A percentile compares a stretch with the other conserved stretches of the same genome.
Evolutionary conservation across 2,113 vertebrate species (phyloP).

Genomic region (Paramisgurnus dabryanus): DNA sequence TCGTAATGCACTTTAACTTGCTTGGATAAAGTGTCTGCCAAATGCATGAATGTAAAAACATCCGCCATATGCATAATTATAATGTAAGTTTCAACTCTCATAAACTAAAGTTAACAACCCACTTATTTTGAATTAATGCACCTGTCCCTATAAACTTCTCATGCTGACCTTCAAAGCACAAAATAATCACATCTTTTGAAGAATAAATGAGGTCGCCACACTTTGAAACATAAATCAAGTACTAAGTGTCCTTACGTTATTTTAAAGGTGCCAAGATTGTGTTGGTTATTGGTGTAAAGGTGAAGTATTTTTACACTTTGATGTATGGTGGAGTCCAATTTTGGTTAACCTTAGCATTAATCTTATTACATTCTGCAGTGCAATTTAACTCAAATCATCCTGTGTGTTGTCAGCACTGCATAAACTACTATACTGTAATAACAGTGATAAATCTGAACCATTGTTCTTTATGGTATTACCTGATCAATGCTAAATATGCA

Average conservation of each 20-base stretch:
- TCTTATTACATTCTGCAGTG: background rate
- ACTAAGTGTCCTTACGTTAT: background rate
- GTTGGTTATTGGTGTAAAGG: constrained; percentile 6
- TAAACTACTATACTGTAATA: background rate
- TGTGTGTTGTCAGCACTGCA: background rate
- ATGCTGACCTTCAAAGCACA: background rate
- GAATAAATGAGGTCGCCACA: background rate
- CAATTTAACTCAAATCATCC: background rate
- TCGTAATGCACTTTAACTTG: too few relatives aligned
- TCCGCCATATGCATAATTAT: too few relatives aligned
- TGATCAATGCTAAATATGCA: too few relatives aligned
- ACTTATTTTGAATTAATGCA: too few relatives aligned
- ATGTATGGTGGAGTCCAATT: background rate
- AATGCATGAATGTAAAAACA: too few relatives aligned
- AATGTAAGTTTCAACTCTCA: too few relatives aligned
- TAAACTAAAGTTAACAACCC: too few relatives aligned
- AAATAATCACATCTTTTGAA: background rate
- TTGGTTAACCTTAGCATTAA: background rate
- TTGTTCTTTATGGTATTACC: too few relatives aligned
- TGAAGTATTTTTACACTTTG: constrained; percentile 9
- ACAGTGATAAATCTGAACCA: too few relatives aligned
- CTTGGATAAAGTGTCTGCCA: too few relatives aligned
- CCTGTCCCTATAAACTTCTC: too few relatives aligned
- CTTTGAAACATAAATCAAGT: background rate
- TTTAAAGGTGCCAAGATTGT: background rate